phyloP scores from a whole-genome alignment of 2,113 vertebrate species.

The Gnathonemus echidnorhynchus region DNA sequence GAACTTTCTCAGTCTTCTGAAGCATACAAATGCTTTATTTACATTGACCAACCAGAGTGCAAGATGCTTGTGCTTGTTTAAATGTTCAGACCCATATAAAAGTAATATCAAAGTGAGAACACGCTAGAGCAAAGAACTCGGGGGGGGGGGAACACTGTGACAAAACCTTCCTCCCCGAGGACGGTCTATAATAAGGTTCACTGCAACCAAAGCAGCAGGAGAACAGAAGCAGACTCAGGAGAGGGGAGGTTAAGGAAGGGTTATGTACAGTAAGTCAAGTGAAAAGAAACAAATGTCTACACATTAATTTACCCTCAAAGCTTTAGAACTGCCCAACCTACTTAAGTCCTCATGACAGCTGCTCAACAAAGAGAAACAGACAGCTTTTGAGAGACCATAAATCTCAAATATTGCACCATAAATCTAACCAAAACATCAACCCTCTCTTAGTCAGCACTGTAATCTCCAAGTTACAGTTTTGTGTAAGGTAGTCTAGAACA shows the following conservation, averaged over 20 bases:
- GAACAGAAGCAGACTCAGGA: not conserved
- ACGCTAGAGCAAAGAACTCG: not conserved
- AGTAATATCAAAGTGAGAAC: not conserved
- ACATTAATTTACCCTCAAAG: not conserved
- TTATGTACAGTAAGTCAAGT: not conserved
- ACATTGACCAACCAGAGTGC: not conserved
- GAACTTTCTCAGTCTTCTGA: not conserved
- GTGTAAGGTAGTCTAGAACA: not conserved
- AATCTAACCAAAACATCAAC: not conserved
- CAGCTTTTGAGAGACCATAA: not conserved
- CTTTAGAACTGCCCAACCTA: not conserved
- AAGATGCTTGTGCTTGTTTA: not conserved
- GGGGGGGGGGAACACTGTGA: not conserved
- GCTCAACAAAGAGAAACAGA: not conserved
- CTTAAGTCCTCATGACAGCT: not conserved
- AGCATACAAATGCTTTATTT: not conserved
- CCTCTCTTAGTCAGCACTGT: not conserved
- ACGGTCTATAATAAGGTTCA: not conserved
- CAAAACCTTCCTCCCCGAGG: not conserved
- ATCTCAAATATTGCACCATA: not conserved
- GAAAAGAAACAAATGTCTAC: constrained; percentile 3
- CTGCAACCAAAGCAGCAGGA: not conserved
- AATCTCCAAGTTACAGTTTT: not conserved
- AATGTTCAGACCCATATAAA: not conserved
- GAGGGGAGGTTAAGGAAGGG: not conserved